Percentiles rank a stretch among this genome's conserved stretches.
phyloP scores from a whole-genome alignment of 2,797 vertebrate species.

The Eulemur albifrons region DNA sequence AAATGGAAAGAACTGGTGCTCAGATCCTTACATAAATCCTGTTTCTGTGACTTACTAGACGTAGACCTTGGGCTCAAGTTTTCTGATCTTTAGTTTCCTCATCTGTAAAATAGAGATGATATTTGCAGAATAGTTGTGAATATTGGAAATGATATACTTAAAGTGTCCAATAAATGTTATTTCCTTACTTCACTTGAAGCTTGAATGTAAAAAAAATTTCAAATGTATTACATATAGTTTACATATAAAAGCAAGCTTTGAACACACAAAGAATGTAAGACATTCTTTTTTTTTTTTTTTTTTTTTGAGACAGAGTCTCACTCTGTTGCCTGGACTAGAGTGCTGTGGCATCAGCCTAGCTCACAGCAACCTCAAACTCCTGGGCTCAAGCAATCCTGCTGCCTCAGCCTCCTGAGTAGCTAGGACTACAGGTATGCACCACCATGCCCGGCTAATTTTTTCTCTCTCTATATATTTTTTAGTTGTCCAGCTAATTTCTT shows the following conservation, averaged over 20 bases:
- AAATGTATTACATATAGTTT: neutral
- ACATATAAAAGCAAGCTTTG: slow-evolving; percentile 22
- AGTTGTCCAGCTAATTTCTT: too few species aligned
- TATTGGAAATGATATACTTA: neutral
- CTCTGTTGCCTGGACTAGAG: too few species aligned
- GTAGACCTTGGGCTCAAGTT: neutral
- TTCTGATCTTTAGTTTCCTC: slow-evolving; percentile 28
- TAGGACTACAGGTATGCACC: too few species aligned
- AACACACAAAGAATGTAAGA: neutral
- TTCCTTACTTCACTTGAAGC: neutral
- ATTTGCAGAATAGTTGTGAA: slow-evolving; percentile 19
- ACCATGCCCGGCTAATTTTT: too few species aligned
- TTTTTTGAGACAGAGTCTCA: neutral
- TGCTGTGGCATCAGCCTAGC: too few species aligned
- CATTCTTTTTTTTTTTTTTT: neutral
- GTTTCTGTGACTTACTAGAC: neutral
- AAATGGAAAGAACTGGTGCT: neutral
- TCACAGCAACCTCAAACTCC: too few species aligned
- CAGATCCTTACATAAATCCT: slow-evolving; percentile 28
- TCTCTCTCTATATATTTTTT: too few species aligned
- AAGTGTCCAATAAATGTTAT: neutral
- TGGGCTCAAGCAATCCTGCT: too few species aligned
- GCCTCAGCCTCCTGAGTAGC: too few species aligned
- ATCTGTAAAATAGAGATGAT: neutral
- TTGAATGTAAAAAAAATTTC: slow-evolving; percentile 32